Conservation (phyloP, 2,888 invertebrate species). For the Atrina japonica region DNA sequence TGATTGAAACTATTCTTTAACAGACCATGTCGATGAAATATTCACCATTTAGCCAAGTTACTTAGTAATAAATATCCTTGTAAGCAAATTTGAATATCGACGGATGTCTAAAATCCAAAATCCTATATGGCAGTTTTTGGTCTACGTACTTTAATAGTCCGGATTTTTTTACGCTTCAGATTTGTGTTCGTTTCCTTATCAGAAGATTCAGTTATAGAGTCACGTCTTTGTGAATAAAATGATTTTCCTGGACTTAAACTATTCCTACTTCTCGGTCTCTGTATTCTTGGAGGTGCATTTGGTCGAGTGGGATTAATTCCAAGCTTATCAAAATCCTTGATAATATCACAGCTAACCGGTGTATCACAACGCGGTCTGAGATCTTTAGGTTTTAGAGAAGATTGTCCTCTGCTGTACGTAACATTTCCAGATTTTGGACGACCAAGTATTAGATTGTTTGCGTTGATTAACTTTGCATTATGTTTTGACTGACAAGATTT, state of each 20-base stretch:
- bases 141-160: slow-evolving; percentile 32
- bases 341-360: slow-evolving; percentile 47
- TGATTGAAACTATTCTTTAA: no score
- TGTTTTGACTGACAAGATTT: slow-evolving; percentile 62
- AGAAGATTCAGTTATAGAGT: slow-evolving; percentile 62
- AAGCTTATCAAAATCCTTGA: slow-evolving; percentile 66
- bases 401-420: slow-evolving; percentile 65
- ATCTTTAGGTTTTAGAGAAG: slow-evolving; percentile 60
- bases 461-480: slow-evolving; percentile 69
- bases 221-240: slow-evolving; percentile 67
- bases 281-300: slow-evolving; percentile 47
- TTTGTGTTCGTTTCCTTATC: slow-evolving; percentile 20
- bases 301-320: slow-evolving; percentile 62
- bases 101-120: no score
- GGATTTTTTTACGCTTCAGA: slow-evolving; percentile 33
- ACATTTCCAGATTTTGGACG: slow-evolving; percentile 64
- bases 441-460: slow-evolving; percentile 65
- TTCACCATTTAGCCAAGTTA: no score
- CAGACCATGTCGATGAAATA: no score
- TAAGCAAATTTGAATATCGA: no score
- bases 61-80: no score
- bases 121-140: slow-evolving; percentile 45
- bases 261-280: slow-evolving; percentile 63
- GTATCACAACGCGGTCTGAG: slow-evolving; percentile 59
- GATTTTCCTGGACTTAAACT: slow-evolving; percentile 67